Percentiles rank a stretch among this genome's conserved stretches.
Evolutionary conservation across 1,140 invertebrate species (phyloP).

Genomic region (Heliconius himera): DNA sequence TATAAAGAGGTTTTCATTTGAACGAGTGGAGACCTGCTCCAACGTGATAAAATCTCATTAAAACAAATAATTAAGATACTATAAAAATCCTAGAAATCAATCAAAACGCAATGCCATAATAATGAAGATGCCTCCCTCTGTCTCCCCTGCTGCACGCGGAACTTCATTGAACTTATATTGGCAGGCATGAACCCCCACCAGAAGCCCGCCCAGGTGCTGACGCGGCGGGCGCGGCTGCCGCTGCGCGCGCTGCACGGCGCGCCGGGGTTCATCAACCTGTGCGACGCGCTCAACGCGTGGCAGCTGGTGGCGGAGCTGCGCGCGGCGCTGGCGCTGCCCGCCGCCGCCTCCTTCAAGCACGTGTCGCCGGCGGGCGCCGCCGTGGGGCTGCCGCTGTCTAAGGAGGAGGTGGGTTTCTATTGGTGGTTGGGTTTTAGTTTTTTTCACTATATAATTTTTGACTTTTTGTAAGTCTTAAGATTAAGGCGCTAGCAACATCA

Average conservation of each 20-base stretch:
- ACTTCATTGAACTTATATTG: neutral
- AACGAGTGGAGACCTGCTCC: too few relatives aligned
- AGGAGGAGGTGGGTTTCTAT: conserved; percentile 81
- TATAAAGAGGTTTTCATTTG: too few relatives aligned
- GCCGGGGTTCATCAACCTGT: conserved; percentile 98
- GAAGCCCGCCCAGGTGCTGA: conserved; percentile 96
- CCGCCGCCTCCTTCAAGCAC: conserved; percentile 98
- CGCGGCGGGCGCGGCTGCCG: conserved; percentile 90
- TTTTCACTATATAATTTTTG: too few relatives aligned
- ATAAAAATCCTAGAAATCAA: too few relatives aligned
- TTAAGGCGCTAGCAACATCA: too few relatives aligned
- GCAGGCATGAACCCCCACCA: conserved; percentile 97
- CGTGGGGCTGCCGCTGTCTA: conserved; percentile 89
- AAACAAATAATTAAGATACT: too few relatives aligned
- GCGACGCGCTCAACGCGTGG: conserved; percentile 98
- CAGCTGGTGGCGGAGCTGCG: conserved; percentile 96
- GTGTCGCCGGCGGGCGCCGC: conserved; percentile 98
- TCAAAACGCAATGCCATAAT: too few relatives aligned
- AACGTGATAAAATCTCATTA: too few relatives aligned
- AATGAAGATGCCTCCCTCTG: too few relatives aligned
- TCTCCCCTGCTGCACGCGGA: too few relatives aligned
- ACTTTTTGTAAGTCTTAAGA: too few relatives aligned
- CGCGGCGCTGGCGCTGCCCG: conserved; percentile 89
- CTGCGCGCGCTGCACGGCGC: conserved; percentile 96
- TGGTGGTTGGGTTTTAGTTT: too few relatives aligned